Conservation (phyloP, 2,113 vertebrate species). For the Xiphophorus hellerii region DNA sequence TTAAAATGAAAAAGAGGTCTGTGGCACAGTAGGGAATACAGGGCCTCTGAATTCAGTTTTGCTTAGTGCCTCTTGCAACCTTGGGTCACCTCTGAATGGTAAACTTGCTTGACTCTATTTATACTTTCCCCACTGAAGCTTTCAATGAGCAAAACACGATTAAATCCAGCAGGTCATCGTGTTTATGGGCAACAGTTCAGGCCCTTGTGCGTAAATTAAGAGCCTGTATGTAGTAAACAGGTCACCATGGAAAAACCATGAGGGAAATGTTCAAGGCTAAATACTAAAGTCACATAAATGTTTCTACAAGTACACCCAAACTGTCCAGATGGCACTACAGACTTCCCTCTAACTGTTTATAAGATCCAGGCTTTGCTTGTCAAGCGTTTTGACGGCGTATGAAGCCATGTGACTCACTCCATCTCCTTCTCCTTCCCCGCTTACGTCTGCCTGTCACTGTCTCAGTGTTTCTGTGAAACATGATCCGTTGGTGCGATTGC, state of each 20-base stretch:
- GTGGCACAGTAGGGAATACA: too few relatives aligned
- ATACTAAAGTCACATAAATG: constrained; percentile 32
- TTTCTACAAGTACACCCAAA: constrained; percentile 32
- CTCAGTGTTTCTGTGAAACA: constrained; percentile 57
- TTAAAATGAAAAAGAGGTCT: too few relatives aligned
- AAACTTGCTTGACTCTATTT: background rate
- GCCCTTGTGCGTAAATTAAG: constrained; percentile 39
- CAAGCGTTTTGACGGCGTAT: constrained; percentile 29
- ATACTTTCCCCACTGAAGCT: background rate
- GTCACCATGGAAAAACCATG: constrained; percentile 12
- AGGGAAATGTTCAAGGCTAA: constrained; percentile 27
- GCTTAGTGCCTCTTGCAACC: too few relatives aligned
- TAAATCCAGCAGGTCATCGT: background rate
- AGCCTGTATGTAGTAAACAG: constrained; percentile 24
- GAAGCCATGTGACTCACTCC: constrained; percentile 46
- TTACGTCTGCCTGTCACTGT: constrained; percentile 44
- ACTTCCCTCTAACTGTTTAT: constrained; percentile 32
- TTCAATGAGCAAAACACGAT: background rate
- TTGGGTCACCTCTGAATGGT: too few relatives aligned
- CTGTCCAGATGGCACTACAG: constrained; percentile 60
- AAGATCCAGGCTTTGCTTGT: constrained; percentile 32
- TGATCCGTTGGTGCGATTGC: constrained; percentile 29
- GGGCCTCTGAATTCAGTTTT: too few relatives aligned
- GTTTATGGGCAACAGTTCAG: constrained; percentile 15
- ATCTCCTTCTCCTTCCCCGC: constrained; percentile 4